Evolutionary conservation across 2,113 vertebrate genomes (phyloP).

Genomic region (Callocephalon fimbriatum): DNA sequence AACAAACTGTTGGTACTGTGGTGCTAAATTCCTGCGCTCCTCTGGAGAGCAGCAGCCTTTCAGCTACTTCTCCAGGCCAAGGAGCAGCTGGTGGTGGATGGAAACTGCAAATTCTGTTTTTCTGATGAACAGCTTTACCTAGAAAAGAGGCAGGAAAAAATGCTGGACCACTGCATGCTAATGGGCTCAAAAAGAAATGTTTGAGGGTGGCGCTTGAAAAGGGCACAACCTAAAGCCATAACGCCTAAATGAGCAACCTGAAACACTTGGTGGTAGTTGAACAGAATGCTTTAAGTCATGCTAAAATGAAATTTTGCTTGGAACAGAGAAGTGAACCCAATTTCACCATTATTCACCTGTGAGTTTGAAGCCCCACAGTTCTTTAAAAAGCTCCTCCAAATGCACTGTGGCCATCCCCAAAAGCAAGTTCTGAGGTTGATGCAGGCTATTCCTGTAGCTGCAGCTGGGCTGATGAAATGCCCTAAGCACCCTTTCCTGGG

Average conservation of each 20-base stretch:
- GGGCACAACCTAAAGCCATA: neutral
- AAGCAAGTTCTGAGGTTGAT: neutral
- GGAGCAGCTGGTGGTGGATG: neutral
- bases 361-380: neutral
- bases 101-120: neutral
- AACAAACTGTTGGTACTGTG: neutral
- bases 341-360: neutral
- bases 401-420: neutral
- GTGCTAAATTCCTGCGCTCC: neutral
- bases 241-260: neutral
- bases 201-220: neutral
- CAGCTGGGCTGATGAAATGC: neutral
- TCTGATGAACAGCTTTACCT: neutral
- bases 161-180: neutral
- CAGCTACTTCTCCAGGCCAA: neutral
- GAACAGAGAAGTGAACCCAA: neutral
- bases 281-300: neutral
- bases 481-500: neutral
- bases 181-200: neutral
- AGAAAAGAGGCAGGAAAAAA: neutral
- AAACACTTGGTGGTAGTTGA: neutral
- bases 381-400: neutral
- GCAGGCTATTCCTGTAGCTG: neutral
- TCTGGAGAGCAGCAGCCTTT: neutral
- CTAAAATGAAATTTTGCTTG: neutral